Base-by-base conservation (phyloP, 2,888 invertebrate genomes). In the Sceliomorpha sp. region DNA sequence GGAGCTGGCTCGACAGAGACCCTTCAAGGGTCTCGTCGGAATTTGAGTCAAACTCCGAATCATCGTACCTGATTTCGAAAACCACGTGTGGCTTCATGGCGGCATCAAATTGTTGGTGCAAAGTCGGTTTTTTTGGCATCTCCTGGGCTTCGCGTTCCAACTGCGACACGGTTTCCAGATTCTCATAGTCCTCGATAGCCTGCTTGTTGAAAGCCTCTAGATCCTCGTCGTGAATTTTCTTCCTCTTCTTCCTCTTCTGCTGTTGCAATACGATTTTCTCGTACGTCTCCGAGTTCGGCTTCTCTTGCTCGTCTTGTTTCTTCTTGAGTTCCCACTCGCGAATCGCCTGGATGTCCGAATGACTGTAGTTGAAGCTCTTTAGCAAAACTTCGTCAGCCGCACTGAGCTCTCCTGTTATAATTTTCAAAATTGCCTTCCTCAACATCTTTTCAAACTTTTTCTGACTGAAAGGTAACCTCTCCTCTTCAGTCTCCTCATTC, bases 171-270 rank as follows among this genome's bases (percentile, higher is more conserved):
- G 78, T 70, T 1, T 82, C 79, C 13, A 79, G 62, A 20, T 82
- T 86, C 59, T 88, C 88, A 70, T 87, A 88, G 59, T 88, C 87
- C 32, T 78, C 73, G n/a, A 84, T 72, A 1, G 87, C 88, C 36
- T 86, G 83, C 4, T 70, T 72, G 58, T 88, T 87, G 70, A 80
- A 87, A 0, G 77, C 77, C 1, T 86, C 86, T 29, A 83, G 47
- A 77, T 79, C 72, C 10, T 78, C 72, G 4, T 39, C 44, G 26
- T 60, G 37, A 7, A 29, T 14, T 6, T 60, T 47, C 24, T 51
- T 68, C 39, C 26, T 48, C 47, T 31, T 40, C 45, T 50, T 27
- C 10, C 17, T 47, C 29, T 66, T 58, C 62, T 69, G 26, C 15
- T 20, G 17, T 10, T 51, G 39, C 27, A n/a, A n/a, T n/a, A n/a